Base-by-base conservation (phyloP, 2,888 invertebrate genomes). In the Ferdinandea cuprea region DNA sequence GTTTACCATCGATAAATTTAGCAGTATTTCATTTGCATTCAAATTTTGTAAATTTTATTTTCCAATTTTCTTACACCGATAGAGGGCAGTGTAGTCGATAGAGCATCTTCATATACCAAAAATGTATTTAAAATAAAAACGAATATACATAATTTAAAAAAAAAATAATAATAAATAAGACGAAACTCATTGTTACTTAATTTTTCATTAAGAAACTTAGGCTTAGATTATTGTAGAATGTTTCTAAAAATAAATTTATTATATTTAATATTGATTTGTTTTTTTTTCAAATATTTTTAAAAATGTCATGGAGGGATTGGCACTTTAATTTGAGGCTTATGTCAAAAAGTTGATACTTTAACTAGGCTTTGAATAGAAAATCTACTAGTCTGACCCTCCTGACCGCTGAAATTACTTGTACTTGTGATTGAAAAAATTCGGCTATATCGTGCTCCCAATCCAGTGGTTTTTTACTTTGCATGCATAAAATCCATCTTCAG, bases 101-200 rank as follows among this genome's bases (percentile, higher is more conserved):
- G 13, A 19, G 32, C 66, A 77, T 58, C 42, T 69, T 68, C 83
- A 68, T 63, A 83, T 83, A 83, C 83, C 83, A 83, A 83, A 83
- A 78, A 83, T 76, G 52, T 68, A 42, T 59, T 71, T 56, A 65
- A 65, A 54, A 15, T 8, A 46, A 44, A 65, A 11, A 44, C 25
- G 35, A 32, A 63, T 5, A n/a, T 35, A 19, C 40, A 61, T 37
- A 15, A 15, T 35, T 46, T 2, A 35, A 50, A 13, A 40, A 50
- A 50, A 8, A 40, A n/a, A 48, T 17, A 11, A 48, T 48, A 48
- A 30, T 9, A 42, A 32, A 52, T 21, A 42, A 54, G 15, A 37
- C 58, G 37, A 46, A 46, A 28, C 50, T 50, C 28, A 59, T 59
- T 58, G 59, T 71, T 71, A 71, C 48, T 58, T 58, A 59, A 46